Evolutionary conservation across 2,113 vertebrate genomes (phyloP).

Genomic region (Osmerus eperlanus): DNA sequence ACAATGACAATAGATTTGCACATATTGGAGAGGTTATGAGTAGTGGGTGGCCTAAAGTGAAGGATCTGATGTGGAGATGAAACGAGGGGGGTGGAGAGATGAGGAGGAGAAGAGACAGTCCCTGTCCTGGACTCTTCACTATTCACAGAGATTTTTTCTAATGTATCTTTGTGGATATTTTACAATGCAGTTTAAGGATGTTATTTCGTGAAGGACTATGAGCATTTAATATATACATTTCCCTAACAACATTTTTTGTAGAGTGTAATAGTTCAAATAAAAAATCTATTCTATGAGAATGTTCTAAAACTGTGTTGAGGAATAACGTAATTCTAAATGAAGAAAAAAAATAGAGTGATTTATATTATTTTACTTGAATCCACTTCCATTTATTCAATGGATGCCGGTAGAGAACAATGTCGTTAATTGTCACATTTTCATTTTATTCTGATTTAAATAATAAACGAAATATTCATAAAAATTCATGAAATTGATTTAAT

Average conservation of each 20-base stretch:
- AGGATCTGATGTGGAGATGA: constrained; percentile 14
- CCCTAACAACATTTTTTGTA: constrained; percentile 71
- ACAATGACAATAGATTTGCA: constrained; percentile 37
- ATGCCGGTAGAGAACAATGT: constrained; percentile 46
- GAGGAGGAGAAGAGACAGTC: constrained; percentile 24
- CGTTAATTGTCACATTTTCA: constrained; percentile 48
- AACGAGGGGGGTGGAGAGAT: constrained; percentile 7
- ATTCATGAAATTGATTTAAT: not conserved
- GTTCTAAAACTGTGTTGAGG: constrained; percentile 48
- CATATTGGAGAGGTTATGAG: constrained; percentile 40
- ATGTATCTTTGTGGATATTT: constrained; percentile 72
- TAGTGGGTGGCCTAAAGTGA: constrained; percentile 43
- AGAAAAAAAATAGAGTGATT: constrained; percentile 58
- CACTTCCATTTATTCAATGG: not conserved
- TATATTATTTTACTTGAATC: constrained; percentile 53
- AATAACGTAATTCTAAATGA: constrained; percentile 22
- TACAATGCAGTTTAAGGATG: constrained; percentile 65
- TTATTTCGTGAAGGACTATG: constrained; percentile 76
- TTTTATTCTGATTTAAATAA: not conserved
- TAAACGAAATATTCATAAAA: not conserved
- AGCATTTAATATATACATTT: constrained; percentile 80
- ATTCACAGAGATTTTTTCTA: constrained; percentile 47
- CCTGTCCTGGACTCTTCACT: constrained; percentile 31
- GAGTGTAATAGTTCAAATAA: not conserved
- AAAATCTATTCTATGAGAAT: not conserved